Evolutionary conservation across 2,113 vertebrate genomes (phyloP), one percentile per base, ranked within the genome.

Genomic region (Siniperca knerii): DNA sequence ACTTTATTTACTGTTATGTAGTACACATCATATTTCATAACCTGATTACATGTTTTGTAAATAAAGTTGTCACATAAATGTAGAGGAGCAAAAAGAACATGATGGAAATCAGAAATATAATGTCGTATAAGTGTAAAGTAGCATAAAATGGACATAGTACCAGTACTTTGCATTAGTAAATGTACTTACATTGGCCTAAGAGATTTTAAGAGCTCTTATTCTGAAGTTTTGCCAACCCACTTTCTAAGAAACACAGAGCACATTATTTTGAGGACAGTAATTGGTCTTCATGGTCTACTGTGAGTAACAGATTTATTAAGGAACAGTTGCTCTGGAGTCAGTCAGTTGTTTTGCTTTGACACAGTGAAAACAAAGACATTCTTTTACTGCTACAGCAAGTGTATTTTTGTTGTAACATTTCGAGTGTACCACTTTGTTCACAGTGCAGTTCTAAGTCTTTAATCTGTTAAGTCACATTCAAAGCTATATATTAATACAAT

Each of bases 281-380:
- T 60, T 80, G 76, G 18, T 66, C 57, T 84, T 80, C 67, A 73
- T 1, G 8, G 75, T 68, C 69, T 23, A 11, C 20, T 54, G 35
- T 52, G 33, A 60, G 21, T 44, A 64, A 79, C 25, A 79, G 54
- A 79, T 88, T 88, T 79, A 85, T 82, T 82, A 46, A 57, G 60
- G 46, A 77, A 35, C 71, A 80, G 81, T 74, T 87, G 75, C 58
- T 83, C 60, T 75, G 61, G 25, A 79, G 48, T 64, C 29, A n/a
- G 52, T 66, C 62, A 68, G 72, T 66, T 52, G 57, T 12, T 75
- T 60, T 81, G n/a, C 44, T 67, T 68, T 79, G 57, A 91, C 35
- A 57, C 70, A 72, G 48, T 69, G 48, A 64, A 84, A 60, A 81
- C 72, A 88, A 65, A 69, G 44, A 77, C 67, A 35, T 74, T 44